Base-by-base conservation (phyloP, 2,888 invertebrate species). In the Arge pagana region DNA sequence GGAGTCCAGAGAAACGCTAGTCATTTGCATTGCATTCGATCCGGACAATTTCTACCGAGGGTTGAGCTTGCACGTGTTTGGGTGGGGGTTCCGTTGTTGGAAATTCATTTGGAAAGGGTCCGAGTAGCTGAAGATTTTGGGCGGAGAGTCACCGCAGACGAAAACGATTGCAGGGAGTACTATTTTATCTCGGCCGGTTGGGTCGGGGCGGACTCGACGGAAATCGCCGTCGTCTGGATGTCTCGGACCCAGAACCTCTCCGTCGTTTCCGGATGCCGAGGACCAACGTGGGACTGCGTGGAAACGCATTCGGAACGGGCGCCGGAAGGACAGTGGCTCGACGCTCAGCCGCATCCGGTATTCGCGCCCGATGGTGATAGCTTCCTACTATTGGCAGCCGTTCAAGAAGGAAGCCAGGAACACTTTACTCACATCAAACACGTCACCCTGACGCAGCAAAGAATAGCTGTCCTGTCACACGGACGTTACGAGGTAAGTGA, bases 161-260 rank as follows among this genome's bases (percentile, higher is more conserved):
- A n/a, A 24, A 40, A 43, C 37, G 48, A 55, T 80, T 79, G 31
- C 80, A 94, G 93, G 78, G 95, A 96, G 71, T 89, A 88, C 80
- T 96, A 96, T 80, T 81, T 96, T 74, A 93, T 93, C 74, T 90
- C 92, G 64, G 93, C 93, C 55, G 87, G 89, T 58, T 96, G 96
- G 96, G 86, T 93, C 66, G 87, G 89, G 67, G 84, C 85, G 70
- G 84, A 84, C 67, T 88, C 90, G 76, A 82, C 83, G 56, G 86
- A 90, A 73, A 84, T 96, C 60, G 86, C 90, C 43, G 89, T 91
- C 42, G 90, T 94, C 51, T 97, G 95, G 92, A 89, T 95, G 85
- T 93, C 93, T 77, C 84, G 97, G 64, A 88, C 90, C 36, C 96
- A 97, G 79, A 96, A 96, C 77, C 83, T 91, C 60, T 91, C 93